Evolutionary conservation across 2,797 vertebrate species (phyloP).

Genomic region (Acanthis flammea): DNA sequence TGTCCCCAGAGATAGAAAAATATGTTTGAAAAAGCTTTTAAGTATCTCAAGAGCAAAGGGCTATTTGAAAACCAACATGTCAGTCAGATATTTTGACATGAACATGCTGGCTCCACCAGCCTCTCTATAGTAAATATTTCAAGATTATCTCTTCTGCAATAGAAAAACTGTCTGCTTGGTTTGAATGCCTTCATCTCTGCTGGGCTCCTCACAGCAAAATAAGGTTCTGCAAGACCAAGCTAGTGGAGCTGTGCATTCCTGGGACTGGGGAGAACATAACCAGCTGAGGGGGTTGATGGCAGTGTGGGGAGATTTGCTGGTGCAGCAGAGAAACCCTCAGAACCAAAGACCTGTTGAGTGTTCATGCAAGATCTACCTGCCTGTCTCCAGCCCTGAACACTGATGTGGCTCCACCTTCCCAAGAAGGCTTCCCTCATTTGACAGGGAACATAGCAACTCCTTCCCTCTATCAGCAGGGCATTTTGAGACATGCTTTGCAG

Average conservation of each 20-base stretch:
- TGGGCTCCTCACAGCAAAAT: not conserved
- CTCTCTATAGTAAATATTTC: not conserved
- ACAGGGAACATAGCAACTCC: not conserved
- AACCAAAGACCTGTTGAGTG: not conserved
- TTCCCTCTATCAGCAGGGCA: not conserved
- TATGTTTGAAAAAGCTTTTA: slow-evolving; percentile 4
- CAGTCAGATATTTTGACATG: not conserved
- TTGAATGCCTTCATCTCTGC: not conserved
- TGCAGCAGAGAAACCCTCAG: not conserved
- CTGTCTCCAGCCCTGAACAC: not conserved
- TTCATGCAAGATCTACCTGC: not conserved
- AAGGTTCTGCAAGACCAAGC: not conserved
- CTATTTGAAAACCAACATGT: not conserved
- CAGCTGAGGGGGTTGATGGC: not conserved
- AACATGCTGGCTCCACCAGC: slow-evolving; percentile 6
- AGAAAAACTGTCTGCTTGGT: not conserved
- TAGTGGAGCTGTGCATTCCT: not conserved
- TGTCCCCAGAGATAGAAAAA: not conserved
- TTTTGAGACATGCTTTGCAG: not conserved
- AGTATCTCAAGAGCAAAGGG: not conserved
- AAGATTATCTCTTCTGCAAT: not conserved
- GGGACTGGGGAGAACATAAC: not conserved
- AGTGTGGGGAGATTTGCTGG: not conserved
- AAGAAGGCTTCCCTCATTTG: not conserved
- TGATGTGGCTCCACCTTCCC: not conserved